phyloP scores from a whole-genome alignment of 2,797 vertebrate genomes.

The Hyperoplus immaculatus region DNA sequence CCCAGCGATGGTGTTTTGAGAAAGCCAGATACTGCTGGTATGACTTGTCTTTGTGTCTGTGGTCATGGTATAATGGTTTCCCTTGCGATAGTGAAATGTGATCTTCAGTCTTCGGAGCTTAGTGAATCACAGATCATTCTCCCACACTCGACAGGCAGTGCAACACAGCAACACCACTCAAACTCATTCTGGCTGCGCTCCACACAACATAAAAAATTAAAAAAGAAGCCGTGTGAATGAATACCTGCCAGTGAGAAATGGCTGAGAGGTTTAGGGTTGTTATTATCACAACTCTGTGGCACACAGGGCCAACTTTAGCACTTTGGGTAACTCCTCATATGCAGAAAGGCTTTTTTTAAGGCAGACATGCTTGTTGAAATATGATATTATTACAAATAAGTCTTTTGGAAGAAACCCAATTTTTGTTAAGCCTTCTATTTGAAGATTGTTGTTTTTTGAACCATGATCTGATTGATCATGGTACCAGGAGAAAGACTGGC shows the following conservation, averaged over 20 bases:
- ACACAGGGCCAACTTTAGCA: constrained; percentile 44
- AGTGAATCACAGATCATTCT: constrained; percentile 78
- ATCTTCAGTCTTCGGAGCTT: constrained; percentile 74
- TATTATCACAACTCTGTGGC: constrained; percentile 61
- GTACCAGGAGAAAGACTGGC: constrained; percentile 22
- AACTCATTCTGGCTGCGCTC: constrained; percentile 35
- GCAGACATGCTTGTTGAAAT: constrained; percentile 32
- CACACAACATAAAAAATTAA: constrained; percentile 39
- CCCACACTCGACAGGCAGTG: constrained; percentile 67
- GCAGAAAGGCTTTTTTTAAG: constrained; percentile 31
- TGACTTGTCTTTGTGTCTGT: constrained; percentile 74
- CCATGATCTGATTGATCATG: constrained; percentile 15
- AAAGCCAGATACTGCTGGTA: constrained; percentile 65
- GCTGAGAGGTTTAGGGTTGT: constrained; percentile 49
- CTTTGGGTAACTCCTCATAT: constrained; percentile 44
- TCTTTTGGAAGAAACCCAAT: constrained; percentile 11
- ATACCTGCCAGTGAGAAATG: constrained; percentile 62
- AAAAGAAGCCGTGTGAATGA: constrained; percentile 53
- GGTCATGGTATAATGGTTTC: constrained; percentile 81
- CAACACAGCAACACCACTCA: constrained; percentile 50
- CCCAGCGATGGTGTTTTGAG: constrained; percentile 47
- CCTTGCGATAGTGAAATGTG: constrained; percentile 81
- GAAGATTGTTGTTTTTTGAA: not conserved
- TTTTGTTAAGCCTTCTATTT: constrained; percentile 15
- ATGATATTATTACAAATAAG: constrained; percentile 24